Evolutionary conservation across 2,888 invertebrate genomes (phyloP).

Genomic region (Nephrotoma appendiculata): DNA sequence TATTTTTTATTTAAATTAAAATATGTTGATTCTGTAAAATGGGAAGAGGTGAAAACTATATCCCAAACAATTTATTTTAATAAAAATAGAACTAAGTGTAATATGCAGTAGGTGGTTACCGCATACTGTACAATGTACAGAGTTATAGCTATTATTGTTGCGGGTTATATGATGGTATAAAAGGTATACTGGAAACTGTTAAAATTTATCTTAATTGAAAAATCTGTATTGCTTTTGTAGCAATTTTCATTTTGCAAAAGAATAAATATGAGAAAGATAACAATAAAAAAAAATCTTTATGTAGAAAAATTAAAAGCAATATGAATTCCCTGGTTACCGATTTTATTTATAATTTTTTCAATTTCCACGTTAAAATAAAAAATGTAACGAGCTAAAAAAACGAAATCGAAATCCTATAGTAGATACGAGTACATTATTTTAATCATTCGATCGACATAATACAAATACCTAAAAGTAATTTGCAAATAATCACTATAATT

Average conservation of each 20-base stretch:
- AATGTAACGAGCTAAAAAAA: not conserved
- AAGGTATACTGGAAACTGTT: not conserved
- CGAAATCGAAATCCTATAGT: not conserved
- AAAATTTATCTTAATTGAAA: not conserved
- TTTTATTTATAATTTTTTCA: not conserved
- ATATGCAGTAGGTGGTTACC: not conserved
- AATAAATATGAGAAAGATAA: not conserved
- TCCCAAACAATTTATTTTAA: not conserved
- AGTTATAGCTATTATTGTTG: not conserved
- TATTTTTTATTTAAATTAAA: not conserved
- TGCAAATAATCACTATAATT: not conserved
- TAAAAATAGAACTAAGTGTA: not conserved
- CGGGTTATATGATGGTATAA: not conserved
- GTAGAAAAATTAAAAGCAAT: not conserved
- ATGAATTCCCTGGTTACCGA: not conserved
- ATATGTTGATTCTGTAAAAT: not conserved
- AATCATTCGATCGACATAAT: not conserved
- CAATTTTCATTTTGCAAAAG: not conserved
- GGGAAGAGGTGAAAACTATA: not conserved
- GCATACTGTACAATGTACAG: not conserved
- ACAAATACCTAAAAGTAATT: not conserved
- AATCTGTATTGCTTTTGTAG: not conserved
- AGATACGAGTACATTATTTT: not conserved
- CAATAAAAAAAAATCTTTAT: not conserved
- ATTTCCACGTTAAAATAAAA: not conserved